These are phyloP conservation scores for Elymnias hypermnestra DNA, from an alignment of 1,140 invertebrate genomes.

Conservation along the genomic window DNA sequence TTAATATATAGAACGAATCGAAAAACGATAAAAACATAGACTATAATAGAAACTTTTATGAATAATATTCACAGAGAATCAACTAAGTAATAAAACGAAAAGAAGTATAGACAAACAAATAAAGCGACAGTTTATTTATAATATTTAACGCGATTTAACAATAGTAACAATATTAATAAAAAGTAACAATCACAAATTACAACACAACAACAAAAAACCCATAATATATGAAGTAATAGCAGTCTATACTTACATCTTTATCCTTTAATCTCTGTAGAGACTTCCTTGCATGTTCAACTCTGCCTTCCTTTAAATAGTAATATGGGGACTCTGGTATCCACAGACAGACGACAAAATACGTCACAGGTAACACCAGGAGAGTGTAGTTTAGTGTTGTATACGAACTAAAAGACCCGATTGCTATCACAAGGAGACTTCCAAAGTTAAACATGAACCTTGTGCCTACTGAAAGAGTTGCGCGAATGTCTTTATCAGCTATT, in stretches of 20 bases:
- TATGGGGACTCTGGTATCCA: slow-evolving; percentile 88
- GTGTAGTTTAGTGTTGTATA: slow-evolving; percentile 69
- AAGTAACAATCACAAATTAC: too few species aligned
- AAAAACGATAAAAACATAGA: too few species aligned
- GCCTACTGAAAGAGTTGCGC: slow-evolving; percentile 79
- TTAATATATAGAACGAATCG: too few species aligned
- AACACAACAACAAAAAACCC: too few species aligned
- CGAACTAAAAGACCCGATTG: slow-evolving; percentile 70
- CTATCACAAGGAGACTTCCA: slow-evolving; percentile 76
- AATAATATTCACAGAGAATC: too few species aligned
- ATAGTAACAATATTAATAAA: background rate
- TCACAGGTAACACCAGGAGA: slow-evolving; percentile 54
- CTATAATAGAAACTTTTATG: too few species aligned
- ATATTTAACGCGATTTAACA: background rate
- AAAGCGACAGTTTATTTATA: background rate
- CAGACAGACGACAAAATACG: slow-evolving; percentile 77
- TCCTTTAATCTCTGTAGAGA: slow-evolving; percentile 55
- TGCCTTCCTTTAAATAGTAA: slow-evolving; percentile 78
- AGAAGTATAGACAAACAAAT: too few species aligned
- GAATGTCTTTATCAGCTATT: slow-evolving; percentile 79
- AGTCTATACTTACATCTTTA: slow-evolving; percentile 51
- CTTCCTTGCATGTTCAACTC: slow-evolving; percentile 55
- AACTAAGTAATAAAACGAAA: too few species aligned
- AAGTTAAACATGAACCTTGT: slow-evolving; percentile 81
- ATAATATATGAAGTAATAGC: too few species aligned